Evolutionary conservation across 2,113 vertebrate genomes (phyloP).

Genomic region (Coregonus clupeaformis): DNA sequence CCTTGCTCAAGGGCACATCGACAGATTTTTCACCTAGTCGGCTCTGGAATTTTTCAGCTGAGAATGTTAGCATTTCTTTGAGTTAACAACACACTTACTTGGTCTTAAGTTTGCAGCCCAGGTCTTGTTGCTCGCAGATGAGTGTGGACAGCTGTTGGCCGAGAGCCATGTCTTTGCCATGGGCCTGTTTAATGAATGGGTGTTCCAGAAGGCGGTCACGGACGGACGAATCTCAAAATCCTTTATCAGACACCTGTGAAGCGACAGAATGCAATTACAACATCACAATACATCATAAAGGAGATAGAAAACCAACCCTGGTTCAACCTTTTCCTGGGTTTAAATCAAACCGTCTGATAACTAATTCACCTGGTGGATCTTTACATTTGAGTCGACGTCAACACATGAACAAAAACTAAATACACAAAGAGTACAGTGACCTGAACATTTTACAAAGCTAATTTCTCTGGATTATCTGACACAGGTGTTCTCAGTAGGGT

Average conservation of each 20-base stretch:
- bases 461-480: slow-evolving; percentile 25
- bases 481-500: slow-evolving; percentile 17
- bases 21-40: too few species aligned
- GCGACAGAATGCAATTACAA: slow-evolving; percentile 8
- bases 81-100: slow-evolving; percentile 74
- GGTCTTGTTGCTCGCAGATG: slow-evolving; percentile 80
- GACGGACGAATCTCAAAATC: slow-evolving; percentile 96
- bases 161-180: slow-evolving; percentile 82
- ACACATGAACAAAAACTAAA: background rate
- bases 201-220: slow-evolving; percentile 93
- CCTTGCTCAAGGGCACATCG: too few species aligned
- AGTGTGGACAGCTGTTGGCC: slow-evolving; percentile 82
- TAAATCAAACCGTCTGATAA: background rate
- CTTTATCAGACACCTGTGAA: slow-evolving; percentile 92
- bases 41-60: background rate
- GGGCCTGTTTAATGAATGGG: slow-evolving; percentile 90
- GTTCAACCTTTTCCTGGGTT: background rate
- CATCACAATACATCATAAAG: background rate
- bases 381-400: background rate
- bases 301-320: too few species aligned
- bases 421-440: slow-evolving; percentile 27
- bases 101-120: slow-evolving; percentile 77
- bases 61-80: background rate
- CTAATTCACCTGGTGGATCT: background rate
- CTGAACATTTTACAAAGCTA: slow-evolving; percentile 43